Conservation (phyloP, 2,888 invertebrate genomes). For the Ormyrus nitidulus region DNA sequence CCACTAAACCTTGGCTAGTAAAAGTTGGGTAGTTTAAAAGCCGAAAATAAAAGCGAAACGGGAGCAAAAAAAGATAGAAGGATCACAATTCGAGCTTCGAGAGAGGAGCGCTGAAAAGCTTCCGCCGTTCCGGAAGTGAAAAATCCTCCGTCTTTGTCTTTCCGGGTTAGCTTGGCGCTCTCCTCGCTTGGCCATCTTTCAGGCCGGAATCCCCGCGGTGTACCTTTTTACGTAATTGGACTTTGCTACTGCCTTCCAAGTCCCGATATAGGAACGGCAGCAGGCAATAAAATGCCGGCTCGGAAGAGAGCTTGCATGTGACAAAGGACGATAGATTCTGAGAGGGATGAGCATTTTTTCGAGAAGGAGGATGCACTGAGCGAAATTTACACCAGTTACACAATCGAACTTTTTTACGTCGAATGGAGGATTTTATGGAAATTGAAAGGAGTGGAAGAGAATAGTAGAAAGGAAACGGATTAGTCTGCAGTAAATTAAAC, state of each 20-base stretch:
- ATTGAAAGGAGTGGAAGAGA: too few relatives aligned
- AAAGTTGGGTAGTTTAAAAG: not conserved
- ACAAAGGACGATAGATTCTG: too few relatives aligned
- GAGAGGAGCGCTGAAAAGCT: conserved; percentile 24
- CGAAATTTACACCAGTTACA: too few relatives aligned
- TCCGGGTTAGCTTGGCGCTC: not conserved
- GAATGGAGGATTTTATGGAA: too few relatives aligned
- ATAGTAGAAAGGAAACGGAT: too few relatives aligned
- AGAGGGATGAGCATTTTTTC: too few relatives aligned
- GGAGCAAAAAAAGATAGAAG: conserved; percentile 6
- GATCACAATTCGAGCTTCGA: too few relatives aligned
- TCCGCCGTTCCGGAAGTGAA: conserved; percentile 21
- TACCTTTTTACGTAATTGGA: conserved; percentile 53
- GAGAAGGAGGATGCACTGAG: too few relatives aligned
- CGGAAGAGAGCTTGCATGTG: not conserved
- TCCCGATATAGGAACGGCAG: not conserved
- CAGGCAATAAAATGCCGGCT: conserved; percentile 29
- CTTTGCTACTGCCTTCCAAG: conserved; percentile 8
- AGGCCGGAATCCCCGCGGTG: conserved; percentile 36
- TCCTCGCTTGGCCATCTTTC: conserved; percentile 27
- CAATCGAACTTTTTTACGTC: too few relatives aligned
- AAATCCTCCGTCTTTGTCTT: conserved; percentile 40
- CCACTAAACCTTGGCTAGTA: not conserved
- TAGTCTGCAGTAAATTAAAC: too few relatives aligned
- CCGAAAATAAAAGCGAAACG: not conserved